A percentile compares a stretch with the other conserved stretches of the same genome.
These are phyloP conservation scores for Bursaphelenchus okinawaensis DNA, from an alignment of 2,888 invertebrate genomes.

Conservation along the genomic window DNA sequence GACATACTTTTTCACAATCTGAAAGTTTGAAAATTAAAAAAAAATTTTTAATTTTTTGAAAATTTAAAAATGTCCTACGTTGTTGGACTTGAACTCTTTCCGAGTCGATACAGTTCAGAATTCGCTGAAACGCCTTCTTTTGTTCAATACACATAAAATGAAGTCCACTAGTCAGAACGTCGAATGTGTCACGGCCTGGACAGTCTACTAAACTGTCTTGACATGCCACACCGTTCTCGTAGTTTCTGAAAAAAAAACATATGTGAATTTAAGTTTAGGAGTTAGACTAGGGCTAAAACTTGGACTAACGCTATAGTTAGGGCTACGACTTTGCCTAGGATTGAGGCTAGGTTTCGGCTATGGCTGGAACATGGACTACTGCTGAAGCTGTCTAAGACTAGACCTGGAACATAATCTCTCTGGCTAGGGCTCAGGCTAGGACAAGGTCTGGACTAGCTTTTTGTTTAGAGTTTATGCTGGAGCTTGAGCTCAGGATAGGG, in stretches of 20 bases:
- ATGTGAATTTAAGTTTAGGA: neutral
- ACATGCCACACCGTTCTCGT: slow-evolving; percentile 6
- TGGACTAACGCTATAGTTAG: too few species aligned
- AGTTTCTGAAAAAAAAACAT: slow-evolving; percentile 4
- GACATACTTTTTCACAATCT: slow-evolving; percentile 15
- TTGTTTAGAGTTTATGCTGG: too few species aligned
- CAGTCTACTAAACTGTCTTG: slow-evolving; percentile 4
- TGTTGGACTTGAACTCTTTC: slow-evolving; percentile 6
- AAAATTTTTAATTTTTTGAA: neutral
- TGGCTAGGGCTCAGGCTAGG: too few species aligned
- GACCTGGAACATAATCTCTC: too few species aligned
- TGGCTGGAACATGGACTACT: too few species aligned
- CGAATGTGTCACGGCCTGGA: slow-evolving; percentile 5
- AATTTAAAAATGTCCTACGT: too few species aligned
- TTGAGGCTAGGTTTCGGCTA: too few species aligned
- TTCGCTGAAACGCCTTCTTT: slow-evolving; percentile 4
- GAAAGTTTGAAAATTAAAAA: neutral
- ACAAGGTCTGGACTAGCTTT: too few species aligned
- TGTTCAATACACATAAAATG: slow-evolving; percentile 14
- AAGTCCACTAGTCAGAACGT: slow-evolving; percentile 10
- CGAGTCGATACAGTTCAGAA: slow-evolving; percentile 9
- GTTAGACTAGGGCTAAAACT: too few species aligned
- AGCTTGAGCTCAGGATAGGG: too few species aligned
- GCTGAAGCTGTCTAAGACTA: too few species aligned
- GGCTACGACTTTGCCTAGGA: too few species aligned